Percentiles rank a stretch among this genome's conserved stretches.
These are phyloP conservation scores for Henicopernis longicauda DNA, from an alignment of 2,113 vertebrate genomes.

Conservation along the genomic window DNA sequence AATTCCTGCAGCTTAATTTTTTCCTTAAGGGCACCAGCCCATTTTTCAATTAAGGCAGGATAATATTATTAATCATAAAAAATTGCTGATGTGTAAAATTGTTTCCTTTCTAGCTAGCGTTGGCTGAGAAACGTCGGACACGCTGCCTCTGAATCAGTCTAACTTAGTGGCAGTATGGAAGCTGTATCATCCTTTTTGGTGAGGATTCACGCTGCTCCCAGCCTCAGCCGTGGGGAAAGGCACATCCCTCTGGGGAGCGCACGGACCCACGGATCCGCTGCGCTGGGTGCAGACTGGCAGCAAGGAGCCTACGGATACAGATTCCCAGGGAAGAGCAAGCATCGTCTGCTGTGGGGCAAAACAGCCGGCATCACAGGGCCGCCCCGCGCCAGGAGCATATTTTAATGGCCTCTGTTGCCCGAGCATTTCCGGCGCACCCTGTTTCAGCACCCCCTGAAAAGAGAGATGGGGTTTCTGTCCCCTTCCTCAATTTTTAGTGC, in stretches of 20 bases:
- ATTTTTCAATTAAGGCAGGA: conserved; percentile 72
- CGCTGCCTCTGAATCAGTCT: neutral
- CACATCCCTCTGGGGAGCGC: rapidly evolving
- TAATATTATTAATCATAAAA: conserved; percentile 61
- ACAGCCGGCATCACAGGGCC: rapidly evolving
- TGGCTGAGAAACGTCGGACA: neutral
- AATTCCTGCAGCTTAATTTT: conserved; percentile 64
- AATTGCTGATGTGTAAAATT: conserved; percentile 70
- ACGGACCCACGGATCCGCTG: rapidly evolving
- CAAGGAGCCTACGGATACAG: neutral
- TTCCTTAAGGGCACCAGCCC: conserved; percentile 55
- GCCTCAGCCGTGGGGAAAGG: neutral
- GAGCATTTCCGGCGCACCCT: neutral
- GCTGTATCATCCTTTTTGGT: neutral
- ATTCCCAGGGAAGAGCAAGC: neutral
- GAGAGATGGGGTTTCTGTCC: neutral
- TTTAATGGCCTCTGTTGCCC: neutral
- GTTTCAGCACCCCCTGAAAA: neutral
- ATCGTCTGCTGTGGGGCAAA: rapidly evolving
- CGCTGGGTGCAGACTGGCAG: neutral
- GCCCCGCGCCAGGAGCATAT: neutral
- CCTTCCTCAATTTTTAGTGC: neutral
- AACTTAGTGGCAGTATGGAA: neutral
- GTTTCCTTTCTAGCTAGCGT: conserved; percentile 55
- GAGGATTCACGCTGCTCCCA: rapidly evolving